phyloP scores from a whole-genome alignment of 2,113 vertebrate species.

The Chloebia gouldiae region DNA sequence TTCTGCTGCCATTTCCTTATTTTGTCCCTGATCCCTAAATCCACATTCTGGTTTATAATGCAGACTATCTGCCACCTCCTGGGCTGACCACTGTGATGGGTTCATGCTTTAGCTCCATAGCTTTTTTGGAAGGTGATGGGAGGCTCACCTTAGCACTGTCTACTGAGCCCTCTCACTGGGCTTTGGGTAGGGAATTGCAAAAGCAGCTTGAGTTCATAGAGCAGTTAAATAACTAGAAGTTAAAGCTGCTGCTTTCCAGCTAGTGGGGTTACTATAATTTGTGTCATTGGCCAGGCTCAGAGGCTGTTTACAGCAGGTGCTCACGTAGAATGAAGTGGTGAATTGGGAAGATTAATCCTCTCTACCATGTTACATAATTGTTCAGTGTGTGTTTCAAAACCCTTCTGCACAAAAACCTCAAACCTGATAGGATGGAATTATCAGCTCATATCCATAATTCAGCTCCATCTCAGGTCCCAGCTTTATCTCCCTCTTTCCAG shows the following conservation, averaged over 20 bases:
- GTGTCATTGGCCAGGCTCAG: not conserved
- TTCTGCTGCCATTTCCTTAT: not conserved
- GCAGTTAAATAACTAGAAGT: not conserved
- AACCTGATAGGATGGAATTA: not conserved
- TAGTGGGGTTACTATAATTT: not conserved
- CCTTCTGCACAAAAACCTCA: not conserved
- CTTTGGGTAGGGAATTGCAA: not conserved
- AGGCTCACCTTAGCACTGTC: not conserved
- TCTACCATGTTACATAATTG: not conserved
- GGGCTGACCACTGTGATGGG: not conserved
- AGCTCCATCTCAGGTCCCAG: not conserved
- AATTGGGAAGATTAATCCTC: conserved; percentile 16
- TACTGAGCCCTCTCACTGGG: not conserved
- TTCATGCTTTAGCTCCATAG: not conserved
- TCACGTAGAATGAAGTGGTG: not conserved
- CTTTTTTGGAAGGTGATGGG: not conserved
- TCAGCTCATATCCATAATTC: not conserved
- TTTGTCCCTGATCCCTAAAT: not conserved
- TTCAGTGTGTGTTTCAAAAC: not conserved
- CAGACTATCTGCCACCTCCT: not conserved
- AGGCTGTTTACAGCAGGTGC: not conserved
- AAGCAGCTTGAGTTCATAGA: not conserved
- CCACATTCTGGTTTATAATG: fast-evolving
- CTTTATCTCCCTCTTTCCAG: not conserved
- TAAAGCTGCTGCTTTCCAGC: not conserved